phyloP scores from a whole-genome alignment of 1,140 invertebrate species.

The Drosophila novamexicana region DNA sequence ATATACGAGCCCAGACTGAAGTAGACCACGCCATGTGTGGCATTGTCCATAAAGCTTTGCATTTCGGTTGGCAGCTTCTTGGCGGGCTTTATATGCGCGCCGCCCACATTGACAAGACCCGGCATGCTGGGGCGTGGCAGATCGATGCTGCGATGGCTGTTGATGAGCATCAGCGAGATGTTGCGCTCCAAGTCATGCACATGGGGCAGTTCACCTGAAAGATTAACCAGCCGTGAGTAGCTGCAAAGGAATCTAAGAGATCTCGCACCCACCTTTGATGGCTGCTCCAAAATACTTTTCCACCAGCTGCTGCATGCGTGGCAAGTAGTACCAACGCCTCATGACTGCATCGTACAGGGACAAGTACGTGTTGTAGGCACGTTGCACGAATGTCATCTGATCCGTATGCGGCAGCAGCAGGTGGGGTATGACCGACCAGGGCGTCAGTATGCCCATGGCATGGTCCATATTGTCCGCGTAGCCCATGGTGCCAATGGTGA shows the following conservation, averaged over 20 bases:
- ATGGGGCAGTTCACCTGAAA: conserved; percentile 70
- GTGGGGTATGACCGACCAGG: conserved; percentile 85
- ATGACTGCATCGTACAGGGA: conserved; percentile 74
- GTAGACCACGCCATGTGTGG: conserved; percentile 86
- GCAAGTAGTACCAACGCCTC: conserved; percentile 74
- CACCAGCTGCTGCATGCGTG: conserved; percentile 80
- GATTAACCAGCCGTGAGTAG: not conserved
- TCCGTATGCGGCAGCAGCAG: conserved; percentile 84
- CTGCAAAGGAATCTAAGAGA: not conserved
- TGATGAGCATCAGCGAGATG: conserved; percentile 86
- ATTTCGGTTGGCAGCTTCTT: conserved; percentile 83
- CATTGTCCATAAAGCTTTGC: conserved; percentile 85
- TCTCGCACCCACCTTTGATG: conserved; percentile 52
- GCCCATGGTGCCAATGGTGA: conserved; percentile 85
- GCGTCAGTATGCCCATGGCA: conserved; percentile 85
- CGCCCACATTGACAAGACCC: conserved; percentile 85
- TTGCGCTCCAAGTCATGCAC: conserved; percentile 85
- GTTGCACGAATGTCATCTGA: conserved; percentile 71
- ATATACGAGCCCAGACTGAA: conserved; percentile 87
- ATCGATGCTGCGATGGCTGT: conserved; percentile 85
- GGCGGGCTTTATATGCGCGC: conserved; percentile 84
- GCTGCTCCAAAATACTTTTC: conserved; percentile 68
- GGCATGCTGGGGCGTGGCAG: conserved; percentile 85
- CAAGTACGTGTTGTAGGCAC: conserved; percentile 72
- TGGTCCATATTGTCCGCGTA: conserved; percentile 86